Evolutionary conservation across 2,888 invertebrate species (phyloP).

Genomic region (Harpalus rufipes): DNA sequence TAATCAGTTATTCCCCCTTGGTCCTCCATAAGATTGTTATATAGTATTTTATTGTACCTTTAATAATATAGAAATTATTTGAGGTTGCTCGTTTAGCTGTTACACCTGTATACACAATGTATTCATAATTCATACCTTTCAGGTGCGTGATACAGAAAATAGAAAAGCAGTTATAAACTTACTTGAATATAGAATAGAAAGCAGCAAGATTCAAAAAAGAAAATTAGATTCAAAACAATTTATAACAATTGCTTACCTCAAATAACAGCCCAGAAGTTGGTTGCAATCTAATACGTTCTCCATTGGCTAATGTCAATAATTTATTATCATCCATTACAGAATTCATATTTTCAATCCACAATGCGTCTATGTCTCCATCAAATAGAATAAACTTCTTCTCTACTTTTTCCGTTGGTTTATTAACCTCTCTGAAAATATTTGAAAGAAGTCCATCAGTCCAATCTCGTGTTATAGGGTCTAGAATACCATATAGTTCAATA

Average conservation of each 20-base stretch:
- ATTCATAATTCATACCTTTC: too few species aligned
- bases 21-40: too few species aligned
- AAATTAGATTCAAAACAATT: background rate
- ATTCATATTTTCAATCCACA: slow-evolving; percentile 99
- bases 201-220: slow-evolving; percentile 5
- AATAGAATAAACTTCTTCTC: slow-evolving; percentile 92
- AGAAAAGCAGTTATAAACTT: slow-evolving; percentile 10
- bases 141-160: background rate
- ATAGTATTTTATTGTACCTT: too few species aligned
- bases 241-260: slow-evolving; percentile 80
- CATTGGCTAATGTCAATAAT: slow-evolving; percentile 92
- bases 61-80: too few species aligned
- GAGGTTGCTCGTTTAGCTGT: too few species aligned
- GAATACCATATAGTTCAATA: slow-evolving; percentile 91
- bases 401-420: slow-evolving; percentile 84
- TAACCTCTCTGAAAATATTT: slow-evolving; percentile 94
- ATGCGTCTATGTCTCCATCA: slow-evolving; percentile 95
- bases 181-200: slow-evolving; percentile 16
- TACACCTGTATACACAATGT: too few species aligned
- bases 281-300: slow-evolving; percentile 90
- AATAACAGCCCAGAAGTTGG: slow-evolving; percentile 91
- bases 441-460: slow-evolving; percentile 96
- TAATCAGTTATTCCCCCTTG: too few species aligned
- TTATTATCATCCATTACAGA: slow-evolving; percentile 98
- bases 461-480: slow-evolving; percentile 91